Evolutionary conservation across 1,140 invertebrate genomes (phyloP).

Genomic region (Drosophila carrolli): DNA sequence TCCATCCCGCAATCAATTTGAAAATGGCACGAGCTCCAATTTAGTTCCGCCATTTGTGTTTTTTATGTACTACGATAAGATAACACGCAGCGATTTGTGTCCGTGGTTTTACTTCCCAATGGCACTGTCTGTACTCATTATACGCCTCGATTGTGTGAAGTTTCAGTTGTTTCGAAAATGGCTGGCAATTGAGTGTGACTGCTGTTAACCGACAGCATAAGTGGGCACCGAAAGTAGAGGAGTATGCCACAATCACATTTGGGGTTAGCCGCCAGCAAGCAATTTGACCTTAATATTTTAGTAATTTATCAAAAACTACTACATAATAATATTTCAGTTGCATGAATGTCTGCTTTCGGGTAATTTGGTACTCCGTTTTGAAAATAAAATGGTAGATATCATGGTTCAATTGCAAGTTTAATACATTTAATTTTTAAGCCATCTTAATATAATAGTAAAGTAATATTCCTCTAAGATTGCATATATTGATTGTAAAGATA

Average conservation of each 20-base stretch:
- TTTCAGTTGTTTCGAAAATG: slow-evolving; percentile 29
- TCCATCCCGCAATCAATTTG: slow-evolving; percentile 49
- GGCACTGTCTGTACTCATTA: slow-evolving; percentile 16
- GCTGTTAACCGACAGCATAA: slow-evolving; percentile 11
- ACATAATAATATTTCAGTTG: too few species aligned
- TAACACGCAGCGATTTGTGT: slow-evolving; percentile 25
- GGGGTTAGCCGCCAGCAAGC: background rate
- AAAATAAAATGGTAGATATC: background rate
- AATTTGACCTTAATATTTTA: background rate
- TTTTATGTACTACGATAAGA: slow-evolving; percentile 44
- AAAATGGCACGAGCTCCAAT: slow-evolving; percentile 54
- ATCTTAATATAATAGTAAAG: too few species aligned
- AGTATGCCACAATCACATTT: background rate
- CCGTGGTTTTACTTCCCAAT: slow-evolving; percentile 8
- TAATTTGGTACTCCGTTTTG: background rate
- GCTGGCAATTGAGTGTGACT: slow-evolving; percentile 32
- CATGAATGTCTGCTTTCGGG: too few species aligned
- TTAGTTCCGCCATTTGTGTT: slow-evolving; percentile 56
- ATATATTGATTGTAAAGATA: too few species aligned
- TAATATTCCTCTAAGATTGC: too few species aligned
- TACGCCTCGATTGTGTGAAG: slow-evolving; percentile 10
- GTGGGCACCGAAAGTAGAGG: background rate
- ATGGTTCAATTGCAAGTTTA: too few species aligned
- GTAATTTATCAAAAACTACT: too few species aligned
- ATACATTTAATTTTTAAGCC: too few species aligned